Percentiles rank a stretch among this genome's conserved stretches.
phyloP scores from a whole-genome alignment of 2,797 vertebrate species.

The Pristis pectinata region DNA sequence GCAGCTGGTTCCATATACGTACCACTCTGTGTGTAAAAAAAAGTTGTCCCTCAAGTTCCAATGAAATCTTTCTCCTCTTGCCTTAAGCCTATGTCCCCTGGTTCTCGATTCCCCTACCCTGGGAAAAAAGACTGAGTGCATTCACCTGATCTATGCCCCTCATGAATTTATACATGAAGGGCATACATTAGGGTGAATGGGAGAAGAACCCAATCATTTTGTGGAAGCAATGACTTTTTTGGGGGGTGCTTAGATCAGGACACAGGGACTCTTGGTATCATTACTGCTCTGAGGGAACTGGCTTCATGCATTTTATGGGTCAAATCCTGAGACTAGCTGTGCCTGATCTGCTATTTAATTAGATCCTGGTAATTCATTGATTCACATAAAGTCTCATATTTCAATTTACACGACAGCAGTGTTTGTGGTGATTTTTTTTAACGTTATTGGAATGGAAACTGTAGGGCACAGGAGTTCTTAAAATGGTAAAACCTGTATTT shows the following conservation, averaged over 20 bases:
- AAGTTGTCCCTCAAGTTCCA: too few relatives aligned
- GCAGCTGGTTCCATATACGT: too few relatives aligned
- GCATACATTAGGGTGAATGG: too few relatives aligned
- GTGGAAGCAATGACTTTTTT: background rate
- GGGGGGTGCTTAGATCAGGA: background rate
- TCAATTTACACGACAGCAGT: background rate
- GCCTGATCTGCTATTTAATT: background rate
- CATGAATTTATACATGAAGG: too few relatives aligned
- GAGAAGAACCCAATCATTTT: constrained; percentile 1
- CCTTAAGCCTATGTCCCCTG: too few relatives aligned
- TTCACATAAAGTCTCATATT: background rate
- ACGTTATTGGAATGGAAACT: background rate
- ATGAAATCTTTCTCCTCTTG: too few relatives aligned
- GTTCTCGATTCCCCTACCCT: too few relatives aligned
- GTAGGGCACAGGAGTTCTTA: background rate
- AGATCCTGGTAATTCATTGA: background rate
- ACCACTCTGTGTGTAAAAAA: too few relatives aligned
- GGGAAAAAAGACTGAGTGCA: too few relatives aligned
- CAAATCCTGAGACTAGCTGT: background rate
- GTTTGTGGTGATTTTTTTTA: background rate
- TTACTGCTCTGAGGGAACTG: background rate
- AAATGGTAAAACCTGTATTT: background rate
- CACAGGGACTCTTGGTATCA: background rate
- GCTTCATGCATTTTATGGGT: background rate
- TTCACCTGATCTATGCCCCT: too few relatives aligned